A percentile compares a stretch with the other conserved stretches of the same genome.
Conservation (phyloP, 2,113 vertebrate genomes). For the Neotragus moschatus region DNA sequence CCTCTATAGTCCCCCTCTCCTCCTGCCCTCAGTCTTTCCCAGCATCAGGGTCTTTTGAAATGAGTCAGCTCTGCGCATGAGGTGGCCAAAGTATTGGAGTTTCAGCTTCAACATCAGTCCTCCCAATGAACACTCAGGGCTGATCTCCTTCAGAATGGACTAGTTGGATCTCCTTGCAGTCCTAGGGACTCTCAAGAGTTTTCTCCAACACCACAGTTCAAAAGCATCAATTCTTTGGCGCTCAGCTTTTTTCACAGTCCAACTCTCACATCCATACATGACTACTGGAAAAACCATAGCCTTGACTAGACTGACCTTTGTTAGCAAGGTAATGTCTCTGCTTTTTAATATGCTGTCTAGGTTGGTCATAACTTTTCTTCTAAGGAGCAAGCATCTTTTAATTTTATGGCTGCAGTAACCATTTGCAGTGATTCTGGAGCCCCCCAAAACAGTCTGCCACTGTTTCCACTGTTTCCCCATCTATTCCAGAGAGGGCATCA, state of each 20-base stretch:
- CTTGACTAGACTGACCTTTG: background rate
- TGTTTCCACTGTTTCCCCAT: background rate
- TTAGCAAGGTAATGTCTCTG: background rate
- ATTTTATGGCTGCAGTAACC: background rate
- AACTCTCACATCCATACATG: background rate
- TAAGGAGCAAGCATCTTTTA: background rate
- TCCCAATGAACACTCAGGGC: background rate
- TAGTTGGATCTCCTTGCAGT: background rate
- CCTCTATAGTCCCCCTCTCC: background rate
- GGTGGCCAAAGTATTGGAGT: background rate
- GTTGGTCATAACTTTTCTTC: background rate
- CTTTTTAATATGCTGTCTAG: background rate
- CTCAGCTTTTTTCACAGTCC: background rate
- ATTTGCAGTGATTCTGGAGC: background rate
- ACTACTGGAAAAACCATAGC: background rate
- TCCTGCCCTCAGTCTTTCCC: background rate
- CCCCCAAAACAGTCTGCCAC: accelerated
- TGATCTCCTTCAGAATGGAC: background rate
- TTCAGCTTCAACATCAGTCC: background rate
- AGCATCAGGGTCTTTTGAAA: background rate
- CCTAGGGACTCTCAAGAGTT: background rate
- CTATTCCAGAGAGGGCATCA: background rate
- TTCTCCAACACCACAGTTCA: background rate
- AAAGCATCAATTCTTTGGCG: background rate
- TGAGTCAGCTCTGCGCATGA: background rate